Evolutionary conservation across 2,888 invertebrate genomes (phyloP), one percentile per base, ranked within the genome.

Genomic region (Tiphia femorata): DNA sequence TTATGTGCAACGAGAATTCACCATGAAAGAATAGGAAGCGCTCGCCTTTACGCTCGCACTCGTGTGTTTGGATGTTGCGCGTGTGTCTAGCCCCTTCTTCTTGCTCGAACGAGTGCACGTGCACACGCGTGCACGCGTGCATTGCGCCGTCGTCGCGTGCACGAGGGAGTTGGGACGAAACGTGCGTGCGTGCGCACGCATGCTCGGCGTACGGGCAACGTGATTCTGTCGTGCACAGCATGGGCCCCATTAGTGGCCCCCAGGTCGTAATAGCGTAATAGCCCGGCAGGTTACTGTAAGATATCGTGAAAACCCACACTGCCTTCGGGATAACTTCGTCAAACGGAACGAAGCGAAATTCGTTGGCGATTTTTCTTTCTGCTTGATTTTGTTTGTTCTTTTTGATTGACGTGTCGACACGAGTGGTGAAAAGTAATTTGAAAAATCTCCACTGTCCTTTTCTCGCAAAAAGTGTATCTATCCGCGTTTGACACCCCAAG

Each of bases 221-320:
- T 70, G 68, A 63, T 59, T 70, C 66, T 57, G 50, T 62, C 63
- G 57, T 63, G 61, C 66, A 47, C 64, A 72, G 66, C 59, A 64
- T 62, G 68, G 58, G 52, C 58, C 61, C 68, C 62, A 66, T 72
- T 68, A 72, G 55, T 57, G 56, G 44, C 44, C 58, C 56, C 52
- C 49, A 41, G 61, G 37, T 62, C 62, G 57, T 72, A 70, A 72
- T 70, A 70, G 64, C 59, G 59, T 72, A 72, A 72, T 72, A 64
- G 59, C 65, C 27, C 49, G 60, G 53, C 67, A 62, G 57, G 59
- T 70, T 62, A 62, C 46, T 46, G 48, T 29, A 56, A 61, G 60
- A 62, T 59, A 58, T 52, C 61, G 41, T 27, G 50, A 51, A 61
- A 67, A 67, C 41, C 49, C 51, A 47, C 60, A 62, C 46, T 38